A percentile compares a stretch with the other conserved stretches of the same genome.
Evolutionary conservation across 2,797 vertebrate species (phyloP).

Genomic region (Coregonus ussuriensis): DNA sequence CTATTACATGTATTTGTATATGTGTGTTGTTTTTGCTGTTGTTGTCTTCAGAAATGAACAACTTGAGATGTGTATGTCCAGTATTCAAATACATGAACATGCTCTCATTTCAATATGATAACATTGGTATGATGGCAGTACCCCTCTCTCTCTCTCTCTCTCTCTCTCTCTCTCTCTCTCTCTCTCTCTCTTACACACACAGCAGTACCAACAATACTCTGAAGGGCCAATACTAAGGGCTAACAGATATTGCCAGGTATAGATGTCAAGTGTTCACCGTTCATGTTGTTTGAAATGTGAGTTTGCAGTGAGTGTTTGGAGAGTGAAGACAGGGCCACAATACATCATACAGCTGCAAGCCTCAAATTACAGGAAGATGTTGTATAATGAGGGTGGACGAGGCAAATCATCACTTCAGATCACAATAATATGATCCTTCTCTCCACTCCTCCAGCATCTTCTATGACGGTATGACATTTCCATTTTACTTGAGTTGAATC

Average conservation of each 20-base stretch:
- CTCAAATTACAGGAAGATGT: constrained; percentile 66
- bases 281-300: constrained; percentile 30
- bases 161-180: too few relatives aligned
- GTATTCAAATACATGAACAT: constrained; percentile 39
- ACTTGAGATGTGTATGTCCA: constrained; percentile 45
- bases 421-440: constrained; percentile 79
- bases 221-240: not conserved
- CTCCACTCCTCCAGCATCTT: constrained; percentile 75
- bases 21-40: constrained; percentile 47
- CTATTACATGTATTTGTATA: constrained; percentile 66
- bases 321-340: constrained; percentile 9
- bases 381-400: constrained; percentile 75
- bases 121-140: not conserved
- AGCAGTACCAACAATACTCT: too few relatives aligned
- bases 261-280: constrained; percentile 55
- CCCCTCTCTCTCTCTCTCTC: too few relatives aligned
- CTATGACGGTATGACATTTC: constrained; percentile 80
- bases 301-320: constrained; percentile 46
- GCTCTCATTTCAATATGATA: not conserved
- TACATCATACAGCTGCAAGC: constrained; percentile 56
- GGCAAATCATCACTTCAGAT: constrained; percentile 77
- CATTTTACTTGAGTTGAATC: constrained; percentile 80
- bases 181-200: constrained; percentile 50
- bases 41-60: not conserved
- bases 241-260: constrained; percentile 17